Conservation (phyloP, 2,888 invertebrate genomes). For the Horisme vitalbata region DNA sequence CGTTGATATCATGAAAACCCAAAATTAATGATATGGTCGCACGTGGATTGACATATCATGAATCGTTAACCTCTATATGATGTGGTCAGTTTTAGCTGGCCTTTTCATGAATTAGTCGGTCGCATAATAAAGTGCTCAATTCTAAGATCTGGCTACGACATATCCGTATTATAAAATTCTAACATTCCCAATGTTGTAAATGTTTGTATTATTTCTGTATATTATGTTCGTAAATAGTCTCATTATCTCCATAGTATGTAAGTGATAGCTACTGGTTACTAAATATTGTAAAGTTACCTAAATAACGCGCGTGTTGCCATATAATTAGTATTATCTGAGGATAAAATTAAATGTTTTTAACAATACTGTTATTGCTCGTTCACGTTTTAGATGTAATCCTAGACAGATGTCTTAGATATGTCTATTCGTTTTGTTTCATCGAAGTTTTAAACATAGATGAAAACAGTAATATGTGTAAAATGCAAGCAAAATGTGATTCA, state of each 20-base stretch:
- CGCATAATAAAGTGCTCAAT: no score
- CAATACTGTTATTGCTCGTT: conserved; percentile 9
- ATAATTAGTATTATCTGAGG: conserved; percentile 52
- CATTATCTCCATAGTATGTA: conserved; percentile 39
- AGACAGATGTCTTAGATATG: no score
- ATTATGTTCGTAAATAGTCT: conserved; percentile 50
- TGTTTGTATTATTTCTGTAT: conserved; percentile 60
- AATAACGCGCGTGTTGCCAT: conserved; percentile 74
- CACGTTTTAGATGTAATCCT: background rate
- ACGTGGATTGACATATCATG: no score
- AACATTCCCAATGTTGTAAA: conserved; percentile 63
- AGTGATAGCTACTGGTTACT: conserved; percentile 37
- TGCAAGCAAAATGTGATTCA: conserved; percentile 38
- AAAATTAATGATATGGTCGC: no score
- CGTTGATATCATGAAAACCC: no score
- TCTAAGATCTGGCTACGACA: conserved; percentile 8
- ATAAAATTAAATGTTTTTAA: no score
- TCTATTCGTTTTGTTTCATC: background rate
- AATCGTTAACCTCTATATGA: no score
- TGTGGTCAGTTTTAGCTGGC: no score
- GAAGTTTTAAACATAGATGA: conserved; percentile 1
- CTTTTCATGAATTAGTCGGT: no score
- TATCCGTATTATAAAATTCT: conserved; percentile 26
- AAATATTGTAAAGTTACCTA: conserved; percentile 68
- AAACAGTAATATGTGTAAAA: no score